Evolutionary conservation across 92 coral and sea anemone genomes (phyloP), one percentile per base, ranked within the genome.

Genomic region (Phymanthus crucifer): DNA sequence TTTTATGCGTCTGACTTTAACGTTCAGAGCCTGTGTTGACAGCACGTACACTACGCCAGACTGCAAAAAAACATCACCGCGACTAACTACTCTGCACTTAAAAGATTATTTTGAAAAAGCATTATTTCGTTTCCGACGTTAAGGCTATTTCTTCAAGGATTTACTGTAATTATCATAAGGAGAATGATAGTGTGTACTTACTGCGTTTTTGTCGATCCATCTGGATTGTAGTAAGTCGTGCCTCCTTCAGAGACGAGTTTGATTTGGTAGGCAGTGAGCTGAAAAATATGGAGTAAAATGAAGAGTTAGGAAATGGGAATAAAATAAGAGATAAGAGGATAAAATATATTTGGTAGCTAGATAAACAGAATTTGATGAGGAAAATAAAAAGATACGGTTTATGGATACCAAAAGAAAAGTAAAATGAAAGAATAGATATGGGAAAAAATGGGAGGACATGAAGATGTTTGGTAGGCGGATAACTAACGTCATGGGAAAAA

Each of bases 231-330:
- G 47, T 83, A 93, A 1, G 99, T 91, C 12, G 99, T 95, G 29
- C 89, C 99, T 19, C 99, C 98, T 61, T 95, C 99, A 10, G 94
- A 92, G 56, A 95, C 90, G 23, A 95, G 74, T 83, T 93, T 89
- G 74, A 90, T 72, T 86, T 95, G 99, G 69, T 83, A 95, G 67
- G 86, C 32, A 16, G 87, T 69, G 10, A 95, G 83, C 99, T 95
- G 9, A 9, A 43, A 43, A 8, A 43, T 9, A 10, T 9, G 58
- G 37, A 86, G 12, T 67, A 82, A 11, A 21, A 21, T 37, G n/a
- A 27, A 34, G 5, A 27, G 24, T 24, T 77, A 21, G 21, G 21
- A 52, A 70, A 31, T 57, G 8, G 43, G 66, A 57, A 24, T 21
- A 17, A 32, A 57, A 57, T 57, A 23, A 21, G 29, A 23, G 1